Base-by-base conservation (phyloP, 2,113 vertebrate genomes). In the Actenoides lindsayi region DNA sequence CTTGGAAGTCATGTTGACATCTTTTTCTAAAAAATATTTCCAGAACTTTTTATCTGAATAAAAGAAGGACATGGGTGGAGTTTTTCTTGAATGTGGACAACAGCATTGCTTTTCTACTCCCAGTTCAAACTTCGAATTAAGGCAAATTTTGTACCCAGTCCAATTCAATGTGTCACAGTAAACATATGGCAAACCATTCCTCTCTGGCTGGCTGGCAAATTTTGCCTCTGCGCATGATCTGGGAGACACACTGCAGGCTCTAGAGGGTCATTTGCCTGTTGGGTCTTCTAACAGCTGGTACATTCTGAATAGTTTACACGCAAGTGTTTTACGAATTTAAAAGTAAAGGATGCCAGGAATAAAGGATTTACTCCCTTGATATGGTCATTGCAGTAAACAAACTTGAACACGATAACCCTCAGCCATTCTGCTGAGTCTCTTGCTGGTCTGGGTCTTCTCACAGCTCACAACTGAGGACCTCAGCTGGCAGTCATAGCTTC, bases 221-320 rank as follows among this genome's bases (percentile, higher is more conserved):
- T 63, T 77, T 95, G 83, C 83, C 90, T 92, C 46, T 80, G 59
- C 86, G 80, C 42, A 27, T 53, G 51, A 57, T 51, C 71, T 51
- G 90, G 56, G 93, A 83, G 79, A 68, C 50, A 48, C 37, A 59
- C 42, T 80, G 50, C 50, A 67, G 67, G 46, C 53, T 83, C 41
- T 59, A 53, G 35, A 86, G 68, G 51, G 85, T 92, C 68, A 81
- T 70, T 83, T 81, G 56, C 68, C 57, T 93, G 53, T 44, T 92
- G 68, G 64, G 68, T 90, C 73, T 94, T 68, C 10, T 83, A 93
- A 87, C 85, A 95, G 88, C 85, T 96, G 90, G 33, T 83, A 50
- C 60, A 50, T 95, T 92, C 53, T 96, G 65, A 78, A 44, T 57
- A 81, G 86, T 94, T 92, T 91, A 81, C 59, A 74, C 3, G 1